A percentile compares a stretch with the other conserved stretches of the same genome.
These are phyloP conservation scores for Lepus oiostolus DNA, from an alignment of 2,797 vertebrate species.

Conservation along the genomic window DNA sequence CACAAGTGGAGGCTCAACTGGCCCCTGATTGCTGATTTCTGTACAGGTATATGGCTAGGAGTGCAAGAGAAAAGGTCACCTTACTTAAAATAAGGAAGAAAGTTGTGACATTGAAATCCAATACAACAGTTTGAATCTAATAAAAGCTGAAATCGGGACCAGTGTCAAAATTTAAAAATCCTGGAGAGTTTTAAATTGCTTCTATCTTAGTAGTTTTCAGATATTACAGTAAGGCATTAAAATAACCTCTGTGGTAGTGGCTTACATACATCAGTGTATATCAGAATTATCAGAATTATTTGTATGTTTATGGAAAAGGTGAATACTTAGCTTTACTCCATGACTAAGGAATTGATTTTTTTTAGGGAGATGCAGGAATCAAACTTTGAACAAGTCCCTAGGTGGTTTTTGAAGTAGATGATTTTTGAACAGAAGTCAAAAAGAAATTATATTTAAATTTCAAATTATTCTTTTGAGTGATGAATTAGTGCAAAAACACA, in stretches of 20 bases:
- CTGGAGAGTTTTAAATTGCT: neutral
- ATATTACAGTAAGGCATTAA: neutral
- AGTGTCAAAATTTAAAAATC: constrained; percentile 24
- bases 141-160: neutral
- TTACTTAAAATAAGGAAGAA: constrained; percentile 33
- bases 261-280: neutral
- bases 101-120: neutral
- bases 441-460: constrained; percentile 20
- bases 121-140: neutral
- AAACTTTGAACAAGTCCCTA: neutral
- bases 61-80: neutral
- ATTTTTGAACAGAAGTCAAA: neutral
- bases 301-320: neutral
- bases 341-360: neutral
- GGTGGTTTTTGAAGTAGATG: constrained; percentile 7
- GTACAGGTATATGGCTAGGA: neutral
- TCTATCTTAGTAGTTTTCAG: neutral
- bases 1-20: no score
- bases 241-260: neutral
- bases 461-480: constrained; percentile 33
- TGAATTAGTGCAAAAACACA: neutral
- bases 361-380: neutral
- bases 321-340: neutral
- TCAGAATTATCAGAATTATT: neutral
- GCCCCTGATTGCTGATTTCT: no score